phyloP scores from a whole-genome alignment of 2,797 vertebrate genomes.

The Sandelia bainsii region DNA sequence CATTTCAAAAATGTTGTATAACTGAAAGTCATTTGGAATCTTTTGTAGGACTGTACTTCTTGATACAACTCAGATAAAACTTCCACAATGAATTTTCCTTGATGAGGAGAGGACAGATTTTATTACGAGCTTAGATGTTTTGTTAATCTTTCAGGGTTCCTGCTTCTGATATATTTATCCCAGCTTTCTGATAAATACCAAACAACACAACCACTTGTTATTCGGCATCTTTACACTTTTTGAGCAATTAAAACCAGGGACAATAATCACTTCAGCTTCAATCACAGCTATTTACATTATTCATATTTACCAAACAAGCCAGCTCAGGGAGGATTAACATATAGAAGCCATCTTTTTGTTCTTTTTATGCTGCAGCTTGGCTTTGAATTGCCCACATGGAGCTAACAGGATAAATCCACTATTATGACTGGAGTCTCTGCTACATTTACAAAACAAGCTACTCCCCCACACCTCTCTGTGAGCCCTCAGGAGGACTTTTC shows the following conservation, averaged over 20 bases:
- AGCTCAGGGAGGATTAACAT: slow-evolving; percentile 15
- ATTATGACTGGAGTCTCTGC: background rate
- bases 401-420: slow-evolving; percentile 27
- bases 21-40: too few relatives aligned
- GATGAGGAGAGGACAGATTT: too few relatives aligned
- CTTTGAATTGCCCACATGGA: slow-evolving; percentile 23
- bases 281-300: slow-evolving; percentile 6
- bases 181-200: too few relatives aligned
- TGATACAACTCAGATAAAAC: too few relatives aligned
- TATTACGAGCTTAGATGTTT: too few relatives aligned
- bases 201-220: too few relatives aligned
- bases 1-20: too few relatives aligned
- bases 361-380: background rate
- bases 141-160: too few relatives aligned
- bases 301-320: slow-evolving; percentile 13
- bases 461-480: background rate
- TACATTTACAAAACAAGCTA: background rate
- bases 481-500: slow-evolving; percentile 20
- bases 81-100: too few relatives aligned
- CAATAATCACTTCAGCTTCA: slow-evolving; percentile 3
- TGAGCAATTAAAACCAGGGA: background rate
- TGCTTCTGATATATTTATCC: too few relatives aligned
- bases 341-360: slow-evolving; percentile 29
- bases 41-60: too few relatives aligned
- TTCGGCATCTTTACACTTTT: too few relatives aligned